phyloP scores from a whole-genome alignment of 2,113 vertebrate species.

The Harpagus bidentatus region DNA sequence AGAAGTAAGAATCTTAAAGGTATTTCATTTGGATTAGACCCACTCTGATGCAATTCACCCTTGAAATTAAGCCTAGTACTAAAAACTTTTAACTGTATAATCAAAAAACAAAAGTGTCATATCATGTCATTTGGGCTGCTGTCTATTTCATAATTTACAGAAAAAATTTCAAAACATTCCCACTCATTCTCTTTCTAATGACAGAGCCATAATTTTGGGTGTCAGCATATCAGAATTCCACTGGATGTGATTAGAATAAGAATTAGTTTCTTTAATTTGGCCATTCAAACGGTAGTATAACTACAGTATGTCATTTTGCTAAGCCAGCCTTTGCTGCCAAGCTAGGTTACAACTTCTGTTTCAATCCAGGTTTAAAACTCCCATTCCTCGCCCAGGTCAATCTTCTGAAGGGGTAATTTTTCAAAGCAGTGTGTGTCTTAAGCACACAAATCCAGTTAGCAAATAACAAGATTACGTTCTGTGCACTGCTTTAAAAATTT shows the following conservation, averaged over 20 bases:
- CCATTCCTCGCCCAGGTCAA: constrained; percentile 13
- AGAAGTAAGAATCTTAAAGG: constrained; percentile 74
- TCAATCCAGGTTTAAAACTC: constrained; percentile 26
- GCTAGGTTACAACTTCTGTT: constrained; percentile 22
- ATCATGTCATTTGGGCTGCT: constrained; percentile 38
- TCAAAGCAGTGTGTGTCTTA: constrained; percentile 14
- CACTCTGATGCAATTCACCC: constrained; percentile 41
- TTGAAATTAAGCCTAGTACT: constrained; percentile 33
- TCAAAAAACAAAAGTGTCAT: constrained; percentile 45
- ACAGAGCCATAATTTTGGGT: constrained; percentile 79
- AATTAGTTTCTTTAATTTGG: constrained; percentile 69
- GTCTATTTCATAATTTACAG: constrained; percentile 50
- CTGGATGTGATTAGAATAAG: constrained; percentile 70
- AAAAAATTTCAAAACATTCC: constrained; percentile 69
- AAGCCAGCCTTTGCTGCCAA: constrained; percentile 30
- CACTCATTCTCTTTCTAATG: constrained; percentile 68
- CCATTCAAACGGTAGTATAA: constrained; percentile 32
- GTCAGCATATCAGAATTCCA: constrained; percentile 73
- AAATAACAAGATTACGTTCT: constrained; percentile 50
- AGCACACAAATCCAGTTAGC: constrained; percentile 45
- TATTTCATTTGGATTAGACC: constrained; percentile 73
- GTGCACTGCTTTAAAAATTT: constrained; percentile 43
- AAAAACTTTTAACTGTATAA: constrained; percentile 48
- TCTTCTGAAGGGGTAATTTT: constrained; percentile 38
- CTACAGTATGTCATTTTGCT: constrained; percentile 51